phyloP scores from a whole-genome alignment of 2,113 vertebrate species.

The Rana temporaria region DNA sequence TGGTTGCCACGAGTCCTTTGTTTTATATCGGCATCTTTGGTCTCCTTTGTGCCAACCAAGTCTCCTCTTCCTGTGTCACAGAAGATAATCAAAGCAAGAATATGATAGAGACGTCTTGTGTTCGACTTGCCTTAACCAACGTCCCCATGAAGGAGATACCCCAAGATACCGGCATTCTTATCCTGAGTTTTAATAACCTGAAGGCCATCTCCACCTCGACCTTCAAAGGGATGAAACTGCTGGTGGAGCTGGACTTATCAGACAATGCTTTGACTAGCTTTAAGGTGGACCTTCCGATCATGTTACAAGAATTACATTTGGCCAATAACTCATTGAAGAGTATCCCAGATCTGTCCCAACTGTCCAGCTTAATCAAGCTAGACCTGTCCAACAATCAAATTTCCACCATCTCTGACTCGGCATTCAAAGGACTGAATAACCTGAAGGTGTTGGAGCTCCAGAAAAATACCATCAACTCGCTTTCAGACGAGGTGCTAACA shows the following conservation, averaged over 20 bases:
- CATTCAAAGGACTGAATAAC: conserved; percentile 49
- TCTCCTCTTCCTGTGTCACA: conserved; percentile 1
- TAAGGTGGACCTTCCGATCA: background rate
- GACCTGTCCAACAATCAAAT: conserved; percentile 61
- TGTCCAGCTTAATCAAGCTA: conserved; percentile 56
- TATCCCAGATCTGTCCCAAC: conserved; percentile 40
- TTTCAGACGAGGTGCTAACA: background rate
- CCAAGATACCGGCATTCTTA: conserved; percentile 42
- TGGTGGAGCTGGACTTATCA: conserved; percentile 56
- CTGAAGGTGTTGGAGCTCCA: conserved; percentile 58
- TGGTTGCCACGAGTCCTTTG: background rate
- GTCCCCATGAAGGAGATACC: conserved; percentile 54
- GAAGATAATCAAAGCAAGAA: conserved; percentile 10
- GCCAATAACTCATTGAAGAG: conserved; percentile 59
- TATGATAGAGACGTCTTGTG: conserved; percentile 59
- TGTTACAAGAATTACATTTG: conserved; percentile 57
- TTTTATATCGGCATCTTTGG: background rate
- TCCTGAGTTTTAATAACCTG: conserved; percentile 59
- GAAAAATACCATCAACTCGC: background rate
- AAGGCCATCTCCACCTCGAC: conserved; percentile 52
- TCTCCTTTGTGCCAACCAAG: background rate
- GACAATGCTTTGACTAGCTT: conserved; percentile 52
- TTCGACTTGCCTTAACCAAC: conserved; percentile 33
- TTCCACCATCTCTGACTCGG: background rate
- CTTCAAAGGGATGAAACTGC: conserved; percentile 17